Evolutionary conservation across 2,888 invertebrate genomes (phyloP).

Genomic region (Schizotus pectinicornis): DNA sequence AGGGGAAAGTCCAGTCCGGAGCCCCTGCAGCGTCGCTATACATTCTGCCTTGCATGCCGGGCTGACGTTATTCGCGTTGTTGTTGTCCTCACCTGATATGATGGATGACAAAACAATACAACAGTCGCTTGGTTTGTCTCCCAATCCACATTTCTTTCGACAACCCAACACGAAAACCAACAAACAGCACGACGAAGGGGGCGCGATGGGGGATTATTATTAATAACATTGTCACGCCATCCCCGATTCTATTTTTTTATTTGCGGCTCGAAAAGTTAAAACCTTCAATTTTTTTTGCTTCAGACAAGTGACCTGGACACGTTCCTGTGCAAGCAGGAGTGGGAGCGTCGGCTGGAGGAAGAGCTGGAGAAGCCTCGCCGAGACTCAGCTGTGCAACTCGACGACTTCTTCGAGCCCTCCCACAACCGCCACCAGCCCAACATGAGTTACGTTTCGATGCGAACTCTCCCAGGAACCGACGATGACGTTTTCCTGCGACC

Average conservation of each 20-base stretch:
- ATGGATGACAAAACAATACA: conserved; percentile 40
- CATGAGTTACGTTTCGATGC: conserved; percentile 64
- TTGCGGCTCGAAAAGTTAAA: background rate
- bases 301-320: conserved; percentile 83
- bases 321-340: conserved; percentile 78
- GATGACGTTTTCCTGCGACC: conserved; percentile 89
- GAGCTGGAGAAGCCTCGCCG: conserved; percentile 64
- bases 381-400: conserved; percentile 67
- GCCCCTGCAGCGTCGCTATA: conserved; percentile 39
- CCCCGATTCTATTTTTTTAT: conserved; percentile 6
- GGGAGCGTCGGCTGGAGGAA: conserved; percentile 70
- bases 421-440: conserved; percentile 40
- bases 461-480: conserved; percentile 65
- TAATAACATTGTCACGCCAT: background rate
- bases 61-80: background rate
- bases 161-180: no score
- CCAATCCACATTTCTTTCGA: background rate
- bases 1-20: conserved; percentile 42
- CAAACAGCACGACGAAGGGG: no score
- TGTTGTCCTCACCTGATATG: conserved; percentile 45
- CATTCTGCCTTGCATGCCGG: conserved; percentile 31
- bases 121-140: background rate
- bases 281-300: conserved; percentile 44
- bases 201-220: background rate
- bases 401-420: conserved; percentile 71